Percentiles rank a stretch among this genome's conserved stretches.
Evolutionary conservation across 2,113 vertebrate genomes (phyloP).

Genomic region (Saccopteryx leptura): DNA sequence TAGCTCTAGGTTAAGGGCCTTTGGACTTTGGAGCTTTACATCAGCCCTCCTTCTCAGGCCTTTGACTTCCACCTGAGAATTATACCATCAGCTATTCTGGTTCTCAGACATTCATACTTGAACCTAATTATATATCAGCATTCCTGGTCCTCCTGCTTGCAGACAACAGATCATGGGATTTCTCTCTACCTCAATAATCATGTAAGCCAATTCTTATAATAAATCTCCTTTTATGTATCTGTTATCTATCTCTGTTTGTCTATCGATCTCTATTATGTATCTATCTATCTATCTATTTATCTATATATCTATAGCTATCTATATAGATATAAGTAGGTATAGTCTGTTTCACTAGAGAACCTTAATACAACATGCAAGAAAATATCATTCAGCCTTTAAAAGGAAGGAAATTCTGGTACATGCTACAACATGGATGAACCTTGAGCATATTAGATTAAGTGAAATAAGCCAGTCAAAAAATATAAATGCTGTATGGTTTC

Average conservation of each 20-base stretch:
- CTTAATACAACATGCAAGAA: neutral
- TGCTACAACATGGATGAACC: neutral
- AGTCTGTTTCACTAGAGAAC: neutral
- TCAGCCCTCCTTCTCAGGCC: no score
- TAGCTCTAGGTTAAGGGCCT: neutral
- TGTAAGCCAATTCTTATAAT: neutral
- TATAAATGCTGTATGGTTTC: neutral
- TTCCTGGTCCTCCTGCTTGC: neutral
- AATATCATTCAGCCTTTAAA: constrained; percentile 24
- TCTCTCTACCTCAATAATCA: neutral
- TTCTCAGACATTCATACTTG: neutral
- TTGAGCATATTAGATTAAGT: neutral
- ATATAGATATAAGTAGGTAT: neutral
- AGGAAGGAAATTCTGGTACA: neutral
- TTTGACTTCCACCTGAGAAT: neutral
- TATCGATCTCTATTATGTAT: no score
- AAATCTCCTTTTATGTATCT: neutral
- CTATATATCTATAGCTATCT: neutral
- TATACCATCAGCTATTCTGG: neutral
- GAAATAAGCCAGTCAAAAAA: constrained; percentile 6
- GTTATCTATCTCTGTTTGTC: neutral
- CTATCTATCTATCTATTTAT: neutral
- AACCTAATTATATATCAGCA: neutral
- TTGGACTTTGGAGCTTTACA: neutral
- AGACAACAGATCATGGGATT: neutral